A percentile compares a stretch with the other conserved stretches of the same genome.
Conservation (phyloP, 2,113 vertebrate species). For the Glaucidium brasilianum region DNA sequence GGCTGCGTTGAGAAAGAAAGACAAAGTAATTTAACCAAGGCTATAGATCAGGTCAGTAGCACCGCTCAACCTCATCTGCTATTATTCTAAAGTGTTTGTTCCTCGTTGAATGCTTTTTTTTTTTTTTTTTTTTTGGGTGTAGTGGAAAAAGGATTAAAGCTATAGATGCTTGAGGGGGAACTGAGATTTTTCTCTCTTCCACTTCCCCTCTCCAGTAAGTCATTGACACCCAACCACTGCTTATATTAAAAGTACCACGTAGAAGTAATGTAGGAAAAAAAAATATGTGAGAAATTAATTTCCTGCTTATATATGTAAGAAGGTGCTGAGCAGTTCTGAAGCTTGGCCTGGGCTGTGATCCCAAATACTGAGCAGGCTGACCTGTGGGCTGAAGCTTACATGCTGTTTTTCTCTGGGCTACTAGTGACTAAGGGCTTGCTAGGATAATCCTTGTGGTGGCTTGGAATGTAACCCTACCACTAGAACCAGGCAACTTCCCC, state of each 20-base stretch:
- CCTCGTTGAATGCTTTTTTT: background rate
- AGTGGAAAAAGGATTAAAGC: background rate
- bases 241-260: rapidly evolving
- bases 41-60: background rate
- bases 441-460: background rate
- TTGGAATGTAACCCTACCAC: background rate
- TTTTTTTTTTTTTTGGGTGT: background rate
- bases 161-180: background rate
- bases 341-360: background rate
- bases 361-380: background rate
- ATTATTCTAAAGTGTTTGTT: background rate
- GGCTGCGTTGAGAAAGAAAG: background rate
- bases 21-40: background rate
- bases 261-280: background rate
- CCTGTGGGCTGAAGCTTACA: too few species aligned
- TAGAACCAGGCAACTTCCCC: too few species aligned
- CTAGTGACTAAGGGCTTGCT: background rate
- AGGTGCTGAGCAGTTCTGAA: background rate
- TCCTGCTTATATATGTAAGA: background rate
- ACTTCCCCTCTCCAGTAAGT: background rate
- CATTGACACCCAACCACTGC: background rate
- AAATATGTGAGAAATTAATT: background rate
- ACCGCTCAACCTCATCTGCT: background rate
- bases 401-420: background rate
- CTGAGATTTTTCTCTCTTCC: background rate